Base-by-base conservation (phyloP, 2,797 vertebrate species). In the Hoplostethus mediterraneus region DNA sequence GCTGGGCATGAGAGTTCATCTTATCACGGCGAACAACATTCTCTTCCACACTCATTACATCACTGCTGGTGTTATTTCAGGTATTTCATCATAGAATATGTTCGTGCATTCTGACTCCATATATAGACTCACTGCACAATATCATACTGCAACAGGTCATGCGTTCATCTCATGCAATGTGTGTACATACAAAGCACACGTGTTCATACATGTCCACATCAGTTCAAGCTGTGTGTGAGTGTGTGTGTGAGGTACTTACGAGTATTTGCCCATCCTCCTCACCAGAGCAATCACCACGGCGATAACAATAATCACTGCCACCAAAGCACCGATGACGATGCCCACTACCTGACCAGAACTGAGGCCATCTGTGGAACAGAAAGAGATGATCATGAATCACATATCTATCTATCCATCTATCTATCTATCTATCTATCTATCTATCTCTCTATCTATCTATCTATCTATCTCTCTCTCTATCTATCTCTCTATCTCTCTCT, bases 201-300 rank as follows among this genome's bases (percentile, higher is more conserved):
- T 6, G 30, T 45, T 40, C 21, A 21, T 14, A 5, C 13, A 8
- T 59, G 28, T 58, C 64, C 58, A 47, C 28, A 45, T 48, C 38
- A 52, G 49, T 56, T 67, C 54, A 59, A 44, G 17, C 54, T 9
- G 8, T 67, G 28, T 5, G 40, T 38, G 16, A 7, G 8, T 54
- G 67, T n/a, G 17, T 1, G 2, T 51, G 30, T 2, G 30, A 76
- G 36, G 28, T 74, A 95, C 94, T 95, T 84, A 95, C 95, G 95
- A 92, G 86, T 95, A 95, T 90, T 94, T 94, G 63, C 94, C 94
- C 94, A 95, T 95, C 86, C 94, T 94, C 67, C 90, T 90, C 75
- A 93, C 83, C 25, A 85, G 84, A 14, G 86, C 83, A 4, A 94
- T 87, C 69, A 93, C 90, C 61, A 94, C 91, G 0, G 85, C 91